Evolutionary conservation across 2,888 invertebrate genomes (phyloP).

Genomic region (Pilophorus perplexus): DNA sequence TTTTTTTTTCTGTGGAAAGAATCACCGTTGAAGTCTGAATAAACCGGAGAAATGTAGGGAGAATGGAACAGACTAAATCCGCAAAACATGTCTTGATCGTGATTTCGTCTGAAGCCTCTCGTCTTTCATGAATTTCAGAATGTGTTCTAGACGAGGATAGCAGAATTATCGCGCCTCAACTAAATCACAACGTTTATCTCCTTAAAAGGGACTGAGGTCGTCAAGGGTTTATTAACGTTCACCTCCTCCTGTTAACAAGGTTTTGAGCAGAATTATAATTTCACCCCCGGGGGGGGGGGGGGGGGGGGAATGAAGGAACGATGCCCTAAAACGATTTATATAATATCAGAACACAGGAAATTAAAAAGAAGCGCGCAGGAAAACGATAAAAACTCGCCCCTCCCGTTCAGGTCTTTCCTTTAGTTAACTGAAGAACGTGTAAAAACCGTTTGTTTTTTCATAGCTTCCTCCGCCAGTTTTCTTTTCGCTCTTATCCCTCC

Average conservation of each 20-base stretch:
- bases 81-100: neutral
- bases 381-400: slow-evolving; percentile 35
- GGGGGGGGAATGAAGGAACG: neutral
- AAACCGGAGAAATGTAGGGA: too few species aligned
- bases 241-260: neutral
- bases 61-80: too few species aligned
- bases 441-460: slow-evolving; percentile 38
- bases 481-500: neutral
- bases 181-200: slow-evolving; percentile 20
- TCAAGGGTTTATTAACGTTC: slow-evolving; percentile 29
- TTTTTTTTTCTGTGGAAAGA: too few species aligned
- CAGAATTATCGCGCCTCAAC: slow-evolving; percentile 3
- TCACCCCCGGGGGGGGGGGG: neutral
- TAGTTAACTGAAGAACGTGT: slow-evolving; percentile 36
- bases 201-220: neutral
- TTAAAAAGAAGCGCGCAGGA: slow-evolving; percentile 38
- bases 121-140: too few species aligned
- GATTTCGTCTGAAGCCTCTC: too few species aligned
- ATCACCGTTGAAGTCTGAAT: too few species aligned
- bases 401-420: slow-evolving; percentile 7
- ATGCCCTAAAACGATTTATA: slow-evolving; percentile 39
- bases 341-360: slow-evolving; percentile 37
- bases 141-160: too few species aligned
- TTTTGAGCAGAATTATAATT: slow-evolving; percentile 31
- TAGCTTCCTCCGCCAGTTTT: slow-evolving; percentile 15